Evolutionary conservation across 2,888 invertebrate species (phyloP), one percentile per base, ranked within the genome.

Genomic region (Lithophane semibrunnea): DNA sequence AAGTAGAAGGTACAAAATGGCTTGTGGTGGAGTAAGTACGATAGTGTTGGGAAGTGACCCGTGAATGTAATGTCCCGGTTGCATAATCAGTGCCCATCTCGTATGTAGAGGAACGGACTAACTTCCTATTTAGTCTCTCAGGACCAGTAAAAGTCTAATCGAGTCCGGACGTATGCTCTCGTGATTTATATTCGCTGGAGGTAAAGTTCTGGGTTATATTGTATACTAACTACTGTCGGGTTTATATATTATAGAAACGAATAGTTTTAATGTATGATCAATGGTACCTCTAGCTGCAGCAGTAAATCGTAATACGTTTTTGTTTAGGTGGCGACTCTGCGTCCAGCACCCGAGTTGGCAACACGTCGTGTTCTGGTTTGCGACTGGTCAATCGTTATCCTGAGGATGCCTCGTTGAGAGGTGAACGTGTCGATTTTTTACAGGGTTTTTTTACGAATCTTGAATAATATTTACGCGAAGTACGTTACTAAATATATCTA

Each of bases 81-180:
- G 77, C 80, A 85, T 85, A 83, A 85, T 85, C 77, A 80, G 70
- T 69, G 73, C 7, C 54, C 18, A 29, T 37, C n/a, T 64, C n/a
- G 67, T 77, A 68, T 37, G 67, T 67, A 56, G 52, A 66, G 49
- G n/a, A 60, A 72, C 47, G 37, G 42, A 71, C 71, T 69, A 85
- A 78, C 75, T 83, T 83, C 64, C 68, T 74, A 74, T 75, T 76
- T 76, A 60, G 70, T 71, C 85, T 75, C 80, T 8, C 29, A 21
- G 56, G 86, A 66, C 54, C 37, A 63, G 16, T 85, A 72, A 76
- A 75, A 71, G 73, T 68, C 73, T 77, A 85, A 82, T 82, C 73
- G 79, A 79, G 75, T 75, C 24, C 49, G 69, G 72, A 71, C 42
- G 67, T 54, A 18, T 69, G 71, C 47, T 69, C 60, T 60, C 61